Percentiles rank a stretch among this genome's conserved stretches.
Evolutionary conservation across 1,140 invertebrate genomes (phyloP).

Genomic region (Drosophila miranda): DNA sequence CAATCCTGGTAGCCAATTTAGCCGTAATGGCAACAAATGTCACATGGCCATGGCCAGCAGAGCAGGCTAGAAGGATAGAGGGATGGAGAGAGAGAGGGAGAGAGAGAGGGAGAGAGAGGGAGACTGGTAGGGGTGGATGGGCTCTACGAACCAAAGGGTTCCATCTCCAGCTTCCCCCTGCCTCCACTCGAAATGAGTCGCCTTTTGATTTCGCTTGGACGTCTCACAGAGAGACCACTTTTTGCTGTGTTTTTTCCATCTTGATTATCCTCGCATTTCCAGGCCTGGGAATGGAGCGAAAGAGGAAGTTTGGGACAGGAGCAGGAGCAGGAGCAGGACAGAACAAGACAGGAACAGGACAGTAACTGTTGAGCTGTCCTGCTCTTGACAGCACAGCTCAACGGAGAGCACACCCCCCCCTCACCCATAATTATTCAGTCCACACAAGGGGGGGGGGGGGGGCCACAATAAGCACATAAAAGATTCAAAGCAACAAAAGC

Average conservation of each 20-base stretch:
- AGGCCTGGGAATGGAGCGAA: not conserved
- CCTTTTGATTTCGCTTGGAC: slow-evolving; percentile 44
- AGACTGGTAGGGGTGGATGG: too few relatives aligned
- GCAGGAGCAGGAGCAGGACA: too few relatives aligned
- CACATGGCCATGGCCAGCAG: slow-evolving; percentile 40
- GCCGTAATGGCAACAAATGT: slow-evolving; percentile 75
- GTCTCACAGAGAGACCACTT: slow-evolving; percentile 16
- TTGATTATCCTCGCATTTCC: slow-evolving; percentile 9
- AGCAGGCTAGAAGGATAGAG: too few relatives aligned
- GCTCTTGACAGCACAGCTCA: slow-evolving; percentile 13
- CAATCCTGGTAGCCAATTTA: slow-evolving; percentile 75
- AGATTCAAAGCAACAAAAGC: slow-evolving; percentile 4
- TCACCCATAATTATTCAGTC: slow-evolving; percentile 4
- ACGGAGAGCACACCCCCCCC: not conserved
- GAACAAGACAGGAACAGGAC: slow-evolving; percentile 13
- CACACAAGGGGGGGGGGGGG: not conserved
- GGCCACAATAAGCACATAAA: slow-evolving; percentile 2
- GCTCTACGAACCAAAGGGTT: not conserved
- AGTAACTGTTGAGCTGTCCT: slow-evolving; percentile 10
- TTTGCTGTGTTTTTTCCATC: slow-evolving; percentile 6
- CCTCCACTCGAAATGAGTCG: slow-evolving; percentile 37
- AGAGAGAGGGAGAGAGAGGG: slow-evolving; percentile 1
- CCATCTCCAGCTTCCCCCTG: slow-evolving; percentile 20
- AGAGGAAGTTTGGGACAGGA: slow-evolving; percentile 14
- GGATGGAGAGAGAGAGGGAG: not conserved